Evolutionary conservation across 2,113 vertebrate genomes (phyloP), one percentile per base, ranked within the genome.

Genomic region (Actinemys pallida): DNA sequence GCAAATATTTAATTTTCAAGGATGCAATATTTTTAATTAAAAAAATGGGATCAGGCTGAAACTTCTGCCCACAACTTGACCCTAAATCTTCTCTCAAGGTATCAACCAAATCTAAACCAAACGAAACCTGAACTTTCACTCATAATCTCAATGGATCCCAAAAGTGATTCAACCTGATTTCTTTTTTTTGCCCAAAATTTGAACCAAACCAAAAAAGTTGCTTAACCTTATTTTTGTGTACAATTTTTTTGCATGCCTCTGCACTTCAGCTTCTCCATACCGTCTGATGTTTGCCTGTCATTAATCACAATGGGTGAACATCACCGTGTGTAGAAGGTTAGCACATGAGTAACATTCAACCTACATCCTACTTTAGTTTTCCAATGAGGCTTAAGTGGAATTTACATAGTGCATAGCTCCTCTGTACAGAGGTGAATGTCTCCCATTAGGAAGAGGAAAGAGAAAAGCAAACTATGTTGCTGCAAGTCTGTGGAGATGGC

Each of bases 131-230:
- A 95, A 82, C 59, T 45, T 54, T 84, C 0, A 0, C 86, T 65
- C 42, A 13, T 24, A 45, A 76, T 76, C 90, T 93, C 90, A 69
- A 83, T 93, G 49, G 39, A 93, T 96, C 92, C 93, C 94, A 94
- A 97, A 97, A 96, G 92, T n/a, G 87, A 95, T 95, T 93, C 92
- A 83, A 95, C 92, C 90, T 65, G 52, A 45, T 94, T 96, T 87
- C 93, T 93, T 81, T 86, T 95, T 93, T 81, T 84, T 90, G 93
- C 96, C 83, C 95, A 96, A 91, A 94, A 69, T 39, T 69, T n/a
- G 95, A 93, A 93, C 86, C 39, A 85, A 92, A 91, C 52, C 54
- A 75, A 85, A 94, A 95, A 85, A 84, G 93, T 95, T 87, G 80
- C 89, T 96, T 96, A 96, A 96, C 94, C 92, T 97, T 75, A 12